Conservation (phyloP, 1,140 invertebrate species). For the Phthorimaea operculella region DNA sequence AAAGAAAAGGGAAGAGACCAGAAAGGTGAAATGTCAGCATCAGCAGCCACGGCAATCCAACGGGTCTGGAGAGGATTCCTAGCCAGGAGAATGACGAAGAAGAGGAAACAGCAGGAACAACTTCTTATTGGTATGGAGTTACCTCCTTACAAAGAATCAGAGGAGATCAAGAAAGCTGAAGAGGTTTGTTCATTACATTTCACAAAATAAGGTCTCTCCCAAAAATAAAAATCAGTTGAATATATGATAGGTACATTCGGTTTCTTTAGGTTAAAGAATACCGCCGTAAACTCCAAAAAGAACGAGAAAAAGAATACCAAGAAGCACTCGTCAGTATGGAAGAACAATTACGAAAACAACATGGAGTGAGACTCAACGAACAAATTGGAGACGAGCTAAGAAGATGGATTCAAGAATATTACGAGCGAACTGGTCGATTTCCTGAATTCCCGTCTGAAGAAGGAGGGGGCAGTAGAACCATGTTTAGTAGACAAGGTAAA, state of each 20-base stretch:
- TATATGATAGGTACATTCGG: too few relatives aligned
- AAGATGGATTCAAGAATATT: conserved; percentile 84
- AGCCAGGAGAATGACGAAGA: conserved; percentile 75
- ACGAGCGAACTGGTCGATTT: conserved; percentile 85
- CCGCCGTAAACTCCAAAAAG: conserved; percentile 71
- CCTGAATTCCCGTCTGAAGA: conserved; percentile 92
- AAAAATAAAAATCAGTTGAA: too few relatives aligned
- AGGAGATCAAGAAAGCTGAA: conserved; percentile 55
- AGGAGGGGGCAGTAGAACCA: conserved; percentile 84
- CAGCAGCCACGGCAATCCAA: conserved; percentile 82
- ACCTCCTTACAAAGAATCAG: conserved; percentile 58
- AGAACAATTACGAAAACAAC: conserved; percentile 71
- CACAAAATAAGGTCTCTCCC: too few relatives aligned
- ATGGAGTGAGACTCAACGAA: conserved; percentile 77
- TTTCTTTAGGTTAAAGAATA: conserved; percentile 63
- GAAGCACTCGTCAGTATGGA: conserved; percentile 69
- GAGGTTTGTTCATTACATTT: conserved; percentile 29
- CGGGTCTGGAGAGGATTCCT: conserved; percentile 85
- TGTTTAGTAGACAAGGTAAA: conserved; percentile 80
- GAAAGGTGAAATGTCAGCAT: conserved; percentile 66
- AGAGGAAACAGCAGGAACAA: conserved; percentile 83
- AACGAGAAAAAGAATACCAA: conserved; percentile 72
- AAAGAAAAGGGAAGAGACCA: conserved; percentile 78
- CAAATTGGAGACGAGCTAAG: conserved; percentile 87
- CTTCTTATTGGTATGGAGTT: conserved; percentile 83